Base-by-base conservation (phyloP, 2,888 invertebrate genomes). In the Megaustenia siamemsis region DNA sequence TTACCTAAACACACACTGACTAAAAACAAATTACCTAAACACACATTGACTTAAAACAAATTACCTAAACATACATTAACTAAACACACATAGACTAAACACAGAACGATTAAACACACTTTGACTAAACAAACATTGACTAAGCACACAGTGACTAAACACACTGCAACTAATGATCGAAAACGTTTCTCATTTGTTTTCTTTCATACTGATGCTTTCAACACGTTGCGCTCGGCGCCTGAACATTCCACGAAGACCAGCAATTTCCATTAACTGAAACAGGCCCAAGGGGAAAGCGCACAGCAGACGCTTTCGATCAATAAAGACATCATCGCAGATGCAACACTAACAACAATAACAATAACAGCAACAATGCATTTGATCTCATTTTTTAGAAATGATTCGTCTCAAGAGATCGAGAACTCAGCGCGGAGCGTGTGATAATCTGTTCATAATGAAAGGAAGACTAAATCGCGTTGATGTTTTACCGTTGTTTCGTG, bases 191-290 rank as follows among this genome's bases (percentile, higher is more conserved):
- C n/a, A n/a, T n/a, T n/a, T n/a, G n/a, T 32, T 66, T 66, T 45
- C 12, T 28, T n/a, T 28, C n/a, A 73, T 32, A n/a, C 15, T 45
- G 71, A n/a, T 45, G 12, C 45, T 73, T 45, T 45, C 45, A 18
- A 28, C n/a, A 8, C n/a, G 43, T 28, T 68, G 71, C n/a, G 6
- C 28, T 45, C 45, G 45, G 6, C 45, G 45, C 71, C 71, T 45
- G 71, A 45, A 45, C 45, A 28, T 35, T 45, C 71, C 45, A 43
- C 2, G 45, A 43, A 43, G 71, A 73, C 71, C 71, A 45, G 71
- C 71, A 73, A 73, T 73, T 73, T 73, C 71, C 43, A 73, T 73
- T 73, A 73, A 43, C 45, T 43, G 45, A 45, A 43, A 45, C 12
- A 28, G 45, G 45, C 12, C 45, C 71, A 43, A 45, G 24, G 71